phyloP scores from a whole-genome alignment of 2,113 vertebrate genomes.

The Aegithalos caudatus region DNA sequence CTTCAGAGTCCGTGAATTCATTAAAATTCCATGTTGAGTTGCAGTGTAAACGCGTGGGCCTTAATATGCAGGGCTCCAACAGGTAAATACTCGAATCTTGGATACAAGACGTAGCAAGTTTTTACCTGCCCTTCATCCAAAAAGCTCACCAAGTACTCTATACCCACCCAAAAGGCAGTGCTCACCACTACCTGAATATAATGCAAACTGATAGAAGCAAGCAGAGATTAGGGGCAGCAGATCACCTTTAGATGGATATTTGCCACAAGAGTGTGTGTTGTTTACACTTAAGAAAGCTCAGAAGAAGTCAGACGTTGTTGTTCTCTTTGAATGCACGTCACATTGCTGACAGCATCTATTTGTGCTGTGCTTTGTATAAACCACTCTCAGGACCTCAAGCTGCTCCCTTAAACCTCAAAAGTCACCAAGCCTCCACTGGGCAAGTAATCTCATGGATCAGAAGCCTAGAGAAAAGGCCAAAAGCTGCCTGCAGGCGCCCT shows the following conservation, averaged over 20 bases:
- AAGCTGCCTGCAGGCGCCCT: neutral
- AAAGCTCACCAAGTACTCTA: constrained; percentile 12
- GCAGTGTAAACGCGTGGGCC: constrained; percentile 46
- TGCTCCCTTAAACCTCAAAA: neutral
- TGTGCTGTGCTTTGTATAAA: neutral
- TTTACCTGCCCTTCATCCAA: constrained; percentile 60
- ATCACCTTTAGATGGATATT: neutral
- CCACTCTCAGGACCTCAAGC: neutral
- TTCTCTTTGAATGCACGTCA: neutral
- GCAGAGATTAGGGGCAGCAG: neutral
- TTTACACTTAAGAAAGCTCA: neutral
- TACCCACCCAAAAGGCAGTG: constrained; percentile 23
- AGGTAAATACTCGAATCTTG: constrained; percentile 67
- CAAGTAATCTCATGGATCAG: neutral
- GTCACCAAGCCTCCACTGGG: neutral
- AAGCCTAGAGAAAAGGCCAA: neutral
- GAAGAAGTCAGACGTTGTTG: neutral
- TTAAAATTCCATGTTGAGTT: constrained; percentile 50
- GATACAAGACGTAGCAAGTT: constrained; percentile 50
- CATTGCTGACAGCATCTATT: constrained; percentile 12
- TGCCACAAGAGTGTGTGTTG: neutral
- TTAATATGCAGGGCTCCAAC: constrained; percentile 51
- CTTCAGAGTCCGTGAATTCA: constrained; percentile 25
- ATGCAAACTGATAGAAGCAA: neutral
- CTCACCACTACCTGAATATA: constrained; percentile 2